A percentile compares a stretch with the other conserved stretches of the same genome.
phyloP scores from a whole-genome alignment of 1,140 invertebrate species.

The Sitodiplosis mosellana region DNA sequence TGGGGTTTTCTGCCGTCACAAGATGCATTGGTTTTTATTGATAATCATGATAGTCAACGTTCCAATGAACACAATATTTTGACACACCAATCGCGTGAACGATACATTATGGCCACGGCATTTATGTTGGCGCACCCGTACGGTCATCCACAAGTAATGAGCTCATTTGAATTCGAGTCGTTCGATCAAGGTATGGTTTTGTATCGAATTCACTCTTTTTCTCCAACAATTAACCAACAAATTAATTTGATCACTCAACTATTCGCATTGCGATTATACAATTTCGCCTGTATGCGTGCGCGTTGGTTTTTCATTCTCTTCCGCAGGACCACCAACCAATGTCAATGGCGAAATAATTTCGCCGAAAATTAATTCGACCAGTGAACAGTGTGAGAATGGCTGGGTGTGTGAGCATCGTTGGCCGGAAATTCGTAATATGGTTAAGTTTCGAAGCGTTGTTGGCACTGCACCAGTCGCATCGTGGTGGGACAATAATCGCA shows the following conservation, averaged over 20 bases:
- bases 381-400: conserved; percentile 41
- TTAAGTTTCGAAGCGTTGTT: conserved; percentile 39
- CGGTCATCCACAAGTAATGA: conserved; percentile 46
- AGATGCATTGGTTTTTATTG: conserved; percentile 40
- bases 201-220: no score
- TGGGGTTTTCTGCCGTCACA: conserved; percentile 34
- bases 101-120: conserved; percentile 46
- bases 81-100: conserved; percentile 34
- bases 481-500: conserved; percentile 38
- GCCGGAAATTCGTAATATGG: conserved; percentile 56
- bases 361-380: conserved; percentile 32
- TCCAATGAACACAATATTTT: conserved; percentile 32
- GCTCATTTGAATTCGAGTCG: conserved; percentile 33
- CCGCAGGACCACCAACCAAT: conserved; percentile 27
- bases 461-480: conserved; percentile 21
- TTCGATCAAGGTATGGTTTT: conserved; percentile 25
- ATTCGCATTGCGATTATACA: no score
- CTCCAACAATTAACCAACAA: no score
- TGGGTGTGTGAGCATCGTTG: conserved; percentile 72
- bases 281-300: no score
- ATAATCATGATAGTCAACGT: conserved; percentile 39
- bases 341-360: conserved; percentile 36
- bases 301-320: no score
- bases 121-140: conserved; percentile 60
- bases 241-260: no score